Evolutionary conservation across 2,797 vertebrate genomes (phyloP).

Genomic region (Hoplostethus mediterraneus): DNA sequence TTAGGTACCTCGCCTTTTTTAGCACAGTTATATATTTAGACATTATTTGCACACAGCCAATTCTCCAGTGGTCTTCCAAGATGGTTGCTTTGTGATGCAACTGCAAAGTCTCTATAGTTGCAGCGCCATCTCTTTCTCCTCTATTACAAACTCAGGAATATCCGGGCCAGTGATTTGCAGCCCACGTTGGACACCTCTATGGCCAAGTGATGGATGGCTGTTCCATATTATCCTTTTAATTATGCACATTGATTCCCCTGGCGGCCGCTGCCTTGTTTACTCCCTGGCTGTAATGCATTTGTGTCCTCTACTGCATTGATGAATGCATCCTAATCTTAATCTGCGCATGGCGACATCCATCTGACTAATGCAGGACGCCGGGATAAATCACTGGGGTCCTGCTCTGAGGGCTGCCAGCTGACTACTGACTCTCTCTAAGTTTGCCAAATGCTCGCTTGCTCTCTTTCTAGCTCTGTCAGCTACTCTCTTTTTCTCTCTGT

Average conservation of each 20-base stretch:
- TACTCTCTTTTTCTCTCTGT: conserved; percentile 28
- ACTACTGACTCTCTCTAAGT: conserved; percentile 31
- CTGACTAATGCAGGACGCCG: conserved; percentile 79
- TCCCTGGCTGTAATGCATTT: conserved; percentile 82
- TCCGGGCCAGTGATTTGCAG: conserved; percentile 49
- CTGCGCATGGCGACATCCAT: conserved; percentile 75
- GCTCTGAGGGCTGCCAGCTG: conserved; percentile 59
- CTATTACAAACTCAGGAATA: conserved; percentile 18
- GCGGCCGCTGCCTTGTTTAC: conserved; percentile 80
- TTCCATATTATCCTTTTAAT: conserved; percentile 84
- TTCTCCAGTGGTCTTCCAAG: no score
- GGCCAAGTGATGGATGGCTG: conserved; percentile 74
- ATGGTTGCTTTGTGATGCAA: no score
- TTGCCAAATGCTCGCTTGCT: conserved; percentile 32
- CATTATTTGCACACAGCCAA: no score
- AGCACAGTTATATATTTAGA: no score
- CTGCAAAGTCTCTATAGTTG: not conserved
- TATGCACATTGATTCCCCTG: conserved; percentile 83
- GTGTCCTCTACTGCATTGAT: conserved; percentile 81
- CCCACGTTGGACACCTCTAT: conserved; percentile 56
- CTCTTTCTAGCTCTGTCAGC: conserved; percentile 5
- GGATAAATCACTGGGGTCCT: conserved; percentile 78
- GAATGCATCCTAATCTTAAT: conserved; percentile 86
- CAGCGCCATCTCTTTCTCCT: conserved; percentile 6
- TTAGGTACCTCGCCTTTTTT: no score